Conservation (phyloP, 2,888 invertebrate species). For the Stegophylla sp. region DNA sequence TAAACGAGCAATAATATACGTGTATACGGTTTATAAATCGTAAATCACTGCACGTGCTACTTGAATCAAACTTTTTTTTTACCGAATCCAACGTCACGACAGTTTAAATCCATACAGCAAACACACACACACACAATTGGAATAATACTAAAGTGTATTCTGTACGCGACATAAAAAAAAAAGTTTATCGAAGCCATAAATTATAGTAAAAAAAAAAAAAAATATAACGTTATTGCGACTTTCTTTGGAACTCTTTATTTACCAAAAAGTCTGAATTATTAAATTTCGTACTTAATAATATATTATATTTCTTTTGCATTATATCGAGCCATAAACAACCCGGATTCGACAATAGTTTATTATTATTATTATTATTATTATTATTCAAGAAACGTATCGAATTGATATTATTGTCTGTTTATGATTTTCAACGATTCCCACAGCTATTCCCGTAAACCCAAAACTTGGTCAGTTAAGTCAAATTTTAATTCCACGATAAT, state of each 20-base stretch:
- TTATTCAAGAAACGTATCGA: no score
- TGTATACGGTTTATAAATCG: background rate
- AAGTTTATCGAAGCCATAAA: conserved; percentile 7
- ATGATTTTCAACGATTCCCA: no score
- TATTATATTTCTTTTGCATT: conserved; percentile 15
- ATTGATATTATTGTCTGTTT: no score
- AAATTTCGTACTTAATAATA: conserved; percentile 11
- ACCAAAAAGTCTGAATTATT: background rate
- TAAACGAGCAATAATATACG: background rate
- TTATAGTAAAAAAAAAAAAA: background rate
- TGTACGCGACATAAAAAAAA: background rate
- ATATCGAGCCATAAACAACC: background rate
- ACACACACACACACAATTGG: background rate
- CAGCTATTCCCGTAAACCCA: no score
- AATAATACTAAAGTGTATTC: background rate
- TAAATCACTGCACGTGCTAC: background rate
- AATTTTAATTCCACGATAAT: no score
- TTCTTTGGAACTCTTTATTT: background rate
- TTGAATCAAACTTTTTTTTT: background rate
- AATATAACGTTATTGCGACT: no score
- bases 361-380: no score
- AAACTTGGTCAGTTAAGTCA: no score
- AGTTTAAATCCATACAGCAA: background rate
- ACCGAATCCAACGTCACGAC: background rate
- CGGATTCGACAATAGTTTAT: background rate